Base-by-base conservation (phyloP, 2,888 invertebrate genomes). In the Eristalinus sepulchralis region DNA sequence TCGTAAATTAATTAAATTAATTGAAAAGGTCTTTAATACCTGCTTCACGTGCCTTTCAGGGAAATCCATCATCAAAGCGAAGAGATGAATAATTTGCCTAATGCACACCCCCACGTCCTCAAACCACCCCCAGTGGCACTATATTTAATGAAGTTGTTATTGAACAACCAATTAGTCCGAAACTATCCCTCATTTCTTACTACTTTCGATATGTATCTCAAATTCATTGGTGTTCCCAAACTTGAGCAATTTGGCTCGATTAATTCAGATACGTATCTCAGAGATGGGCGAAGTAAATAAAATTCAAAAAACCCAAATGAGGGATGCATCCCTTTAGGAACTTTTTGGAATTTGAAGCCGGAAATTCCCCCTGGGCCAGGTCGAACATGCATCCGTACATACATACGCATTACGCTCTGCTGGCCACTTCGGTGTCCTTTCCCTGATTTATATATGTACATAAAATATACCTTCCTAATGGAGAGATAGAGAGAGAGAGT, bases 231-330 rank as follows among this genome's bases (percentile, higher is more conserved):
- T 31, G 31, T 24, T 33, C 27, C 34, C n/a, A 5, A 66, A 24
- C 24, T 13, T 53, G 62, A 27, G n/a, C 34, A 53, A 24, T 73
- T 63, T 73, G 11, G 11, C 13, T 34, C 70, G 80, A 75, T 84
- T 84, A 67, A 80, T 84, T 67, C 31, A 71, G 84, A 84, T 80
- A 62, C 62, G 31, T 76, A 84, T 80, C 83, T 78, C 22, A 62
- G 8, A 10, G 31, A 55, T 17, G 34, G 55, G 55, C 72, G 64
- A 83, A 60, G 63, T 57, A 64, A 63, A 34, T 24, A 76, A 60
- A 27, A 76, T 47, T 33, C 24, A 63, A 63, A 34, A 76, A 47
- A 11, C 47, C n/a, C 39, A 78, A 17, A 22, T 36, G 36, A 17
- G 27, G 55, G 57, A 20, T 36, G 53, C 55, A 9, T 31, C 10